Evolutionary conservation across 2,888 invertebrate genomes (phyloP).

Genomic region (Helobdella robusta): DNA sequence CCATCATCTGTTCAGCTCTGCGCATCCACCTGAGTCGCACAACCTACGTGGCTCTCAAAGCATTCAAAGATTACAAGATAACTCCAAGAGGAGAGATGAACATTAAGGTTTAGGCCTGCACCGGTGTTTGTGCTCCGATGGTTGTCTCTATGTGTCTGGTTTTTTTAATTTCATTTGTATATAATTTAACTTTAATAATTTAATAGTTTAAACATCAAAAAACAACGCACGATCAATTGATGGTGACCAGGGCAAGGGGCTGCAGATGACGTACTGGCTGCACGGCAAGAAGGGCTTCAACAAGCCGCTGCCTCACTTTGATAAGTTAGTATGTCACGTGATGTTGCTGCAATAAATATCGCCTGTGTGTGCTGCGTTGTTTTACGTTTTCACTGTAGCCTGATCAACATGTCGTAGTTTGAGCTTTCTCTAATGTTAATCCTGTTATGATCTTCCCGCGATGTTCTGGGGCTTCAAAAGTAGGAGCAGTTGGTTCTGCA

Average conservation of each 20-base stretch:
- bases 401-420: no score
- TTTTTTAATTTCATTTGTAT: not conserved
- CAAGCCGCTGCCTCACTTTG: conserved; percentile 28
- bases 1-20: conserved; percentile 28
- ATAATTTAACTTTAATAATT: not conserved
- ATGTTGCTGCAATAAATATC: no score
- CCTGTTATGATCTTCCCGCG: no score
- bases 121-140: no score
- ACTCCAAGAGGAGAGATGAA: conserved; percentile 33
- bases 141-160: not conserved
- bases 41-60: conserved; percentile 28
- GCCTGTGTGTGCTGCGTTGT: no score
- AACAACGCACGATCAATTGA: not conserved
- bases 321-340: conserved; percentile 9
- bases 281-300: conserved; percentile 30
- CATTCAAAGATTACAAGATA: conserved; percentile 28
- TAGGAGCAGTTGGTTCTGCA: no score
- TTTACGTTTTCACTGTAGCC: no score
- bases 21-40: conserved; percentile 33
- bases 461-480: no score
- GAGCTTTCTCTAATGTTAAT: no score
- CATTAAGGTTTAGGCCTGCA: no score
- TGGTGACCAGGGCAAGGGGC: conserved; percentile 29
- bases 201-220: not conserved
- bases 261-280: conserved; percentile 33